Conservation (phyloP, 2,888 invertebrate species). For the Ophion ellenae region DNA sequence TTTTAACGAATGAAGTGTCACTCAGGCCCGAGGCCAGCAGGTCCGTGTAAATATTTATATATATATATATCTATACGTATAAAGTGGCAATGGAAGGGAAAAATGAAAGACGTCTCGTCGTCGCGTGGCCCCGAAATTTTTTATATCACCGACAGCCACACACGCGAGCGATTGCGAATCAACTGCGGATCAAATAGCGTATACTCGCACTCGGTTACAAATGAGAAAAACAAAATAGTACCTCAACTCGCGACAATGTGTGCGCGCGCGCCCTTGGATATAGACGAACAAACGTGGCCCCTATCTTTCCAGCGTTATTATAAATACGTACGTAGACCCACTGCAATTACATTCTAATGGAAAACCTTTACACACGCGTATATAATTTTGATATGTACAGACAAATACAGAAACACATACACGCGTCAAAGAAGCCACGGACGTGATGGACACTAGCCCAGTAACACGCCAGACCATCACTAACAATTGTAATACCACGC, state of each 20-base stretch:
- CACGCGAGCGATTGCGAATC: conserved; percentile 38
- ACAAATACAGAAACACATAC: conserved; percentile 66
- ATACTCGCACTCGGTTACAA: conserved; percentile 29
- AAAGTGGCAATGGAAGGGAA: conserved; percentile 35
- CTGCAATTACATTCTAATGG: conserved; percentile 74
- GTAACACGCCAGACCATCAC: conserved; percentile 68
- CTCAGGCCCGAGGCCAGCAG: conserved; percentile 28
- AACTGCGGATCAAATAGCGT: conserved; percentile 39
- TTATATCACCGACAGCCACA: conserved; percentile 43
- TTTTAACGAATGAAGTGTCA: conserved; percentile 24
- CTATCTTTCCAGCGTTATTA: conserved; percentile 70
- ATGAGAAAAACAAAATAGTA: conserved; percentile 1
- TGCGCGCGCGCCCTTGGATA: conserved; percentile 13
- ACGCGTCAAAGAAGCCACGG: conserved; percentile 51
- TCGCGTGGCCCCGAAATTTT: conserved; percentile 40
- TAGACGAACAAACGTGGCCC: conserved; percentile 61
- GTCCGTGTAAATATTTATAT: conserved; percentile 56
- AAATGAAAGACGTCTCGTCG: conserved; percentile 30
- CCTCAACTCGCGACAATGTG: conserved; percentile 24
- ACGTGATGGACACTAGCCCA: conserved; percentile 65
- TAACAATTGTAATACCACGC: conserved; percentile 65
- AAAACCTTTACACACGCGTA: conserved; percentile 65
- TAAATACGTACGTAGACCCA: conserved; percentile 76
- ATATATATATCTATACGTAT: conserved; percentile 29
- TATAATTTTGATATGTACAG: conserved; percentile 74